Evolutionary conservation across 2,888 invertebrate species (phyloP).

Genomic region (Psylliodes chrysocephalus): DNA sequence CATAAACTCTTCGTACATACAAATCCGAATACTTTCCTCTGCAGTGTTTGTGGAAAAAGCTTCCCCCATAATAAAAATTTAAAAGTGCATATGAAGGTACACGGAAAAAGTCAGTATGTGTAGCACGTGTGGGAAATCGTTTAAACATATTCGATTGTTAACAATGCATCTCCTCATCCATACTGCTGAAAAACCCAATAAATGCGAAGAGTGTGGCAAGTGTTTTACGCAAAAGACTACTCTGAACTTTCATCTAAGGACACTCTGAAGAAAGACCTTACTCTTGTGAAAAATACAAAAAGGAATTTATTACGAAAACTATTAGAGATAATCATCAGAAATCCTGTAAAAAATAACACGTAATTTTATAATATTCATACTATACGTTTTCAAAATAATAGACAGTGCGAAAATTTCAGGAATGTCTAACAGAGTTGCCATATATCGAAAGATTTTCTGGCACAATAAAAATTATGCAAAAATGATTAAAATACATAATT

Average conservation of each 20-base stretch:
- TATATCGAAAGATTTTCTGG: too few species aligned
- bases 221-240: conserved; percentile 48
- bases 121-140: conserved; percentile 64
- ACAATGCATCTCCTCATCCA: conserved; percentile 53
- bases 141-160: conserved; percentile 45
- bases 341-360: background rate
- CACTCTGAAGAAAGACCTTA: conserved; percentile 59
- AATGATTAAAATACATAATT: too few species aligned
- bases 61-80: conserved; percentile 52
- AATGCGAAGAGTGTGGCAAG: conserved; percentile 54
- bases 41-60: conserved; percentile 61
- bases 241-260: conserved; percentile 54
- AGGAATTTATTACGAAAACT: conserved; percentile 42
- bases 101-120: conserved; percentile 69
- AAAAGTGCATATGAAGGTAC: conserved; percentile 60
- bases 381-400: too few species aligned
- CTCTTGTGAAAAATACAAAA: conserved; percentile 54
- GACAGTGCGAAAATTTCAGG: too few species aligned
- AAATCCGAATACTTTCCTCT: conserved; percentile 57
- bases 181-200: conserved; percentile 51
- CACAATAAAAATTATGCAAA: too few species aligned
- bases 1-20: conserved; percentile 49
- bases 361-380: too few species aligned
- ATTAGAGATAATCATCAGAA: conserved; percentile 13
- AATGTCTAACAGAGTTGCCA: too few species aligned